Evolutionary conservation across 1,140 invertebrate genomes (phyloP).

Genomic region (Drosophila sechellia): DNA sequence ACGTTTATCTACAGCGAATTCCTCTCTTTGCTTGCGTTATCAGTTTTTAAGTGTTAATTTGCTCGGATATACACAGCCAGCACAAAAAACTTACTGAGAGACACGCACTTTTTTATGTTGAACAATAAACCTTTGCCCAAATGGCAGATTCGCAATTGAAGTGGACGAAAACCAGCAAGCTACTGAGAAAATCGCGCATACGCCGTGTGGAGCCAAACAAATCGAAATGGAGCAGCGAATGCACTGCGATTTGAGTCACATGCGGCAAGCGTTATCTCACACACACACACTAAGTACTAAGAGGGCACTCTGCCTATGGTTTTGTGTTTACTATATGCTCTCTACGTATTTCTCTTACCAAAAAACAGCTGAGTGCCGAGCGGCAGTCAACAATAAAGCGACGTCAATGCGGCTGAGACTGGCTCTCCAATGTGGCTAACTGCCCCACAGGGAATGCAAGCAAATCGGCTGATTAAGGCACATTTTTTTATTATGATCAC

Average conservation of each 20-base stretch:
- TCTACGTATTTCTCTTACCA: not conserved
- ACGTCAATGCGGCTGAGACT: slow-evolving; percentile 28
- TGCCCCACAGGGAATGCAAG: slow-evolving; percentile 63
- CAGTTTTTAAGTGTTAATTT: slow-evolving; percentile 26
- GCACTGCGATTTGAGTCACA: slow-evolving; percentile 52
- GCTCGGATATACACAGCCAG: slow-evolving; percentile 1
- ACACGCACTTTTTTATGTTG: slow-evolving; percentile 54
- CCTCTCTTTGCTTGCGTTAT: slow-evolving; percentile 44
- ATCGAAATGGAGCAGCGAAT: slow-evolving; percentile 23
- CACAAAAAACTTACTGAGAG: slow-evolving; percentile 29
- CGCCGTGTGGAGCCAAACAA: slow-evolving; percentile 58
- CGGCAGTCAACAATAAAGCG: slow-evolving; percentile 9
- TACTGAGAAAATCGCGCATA: slow-evolving; percentile 59
- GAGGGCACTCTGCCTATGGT: slow-evolving; percentile 4
- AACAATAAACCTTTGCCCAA: slow-evolving; percentile 71
- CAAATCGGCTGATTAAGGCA: slow-evolving; percentile 75
- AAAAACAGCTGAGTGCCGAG: slow-evolving; percentile 60
- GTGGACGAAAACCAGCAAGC: slow-evolving; percentile 25
- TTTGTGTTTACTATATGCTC: slow-evolving; percentile 2
- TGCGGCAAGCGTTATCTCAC: slow-evolving; percentile 40
- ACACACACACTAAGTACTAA: not conserved
- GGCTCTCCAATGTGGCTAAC: slow-evolving; percentile 47
- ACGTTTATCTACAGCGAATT: slow-evolving; percentile 8
- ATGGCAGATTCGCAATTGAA: slow-evolving; percentile 26
- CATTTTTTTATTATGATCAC: slow-evolving; percentile 62